phyloP scores from a whole-genome alignment of 2,113 vertebrate genomes.

The Stigmatopora nigra region DNA sequence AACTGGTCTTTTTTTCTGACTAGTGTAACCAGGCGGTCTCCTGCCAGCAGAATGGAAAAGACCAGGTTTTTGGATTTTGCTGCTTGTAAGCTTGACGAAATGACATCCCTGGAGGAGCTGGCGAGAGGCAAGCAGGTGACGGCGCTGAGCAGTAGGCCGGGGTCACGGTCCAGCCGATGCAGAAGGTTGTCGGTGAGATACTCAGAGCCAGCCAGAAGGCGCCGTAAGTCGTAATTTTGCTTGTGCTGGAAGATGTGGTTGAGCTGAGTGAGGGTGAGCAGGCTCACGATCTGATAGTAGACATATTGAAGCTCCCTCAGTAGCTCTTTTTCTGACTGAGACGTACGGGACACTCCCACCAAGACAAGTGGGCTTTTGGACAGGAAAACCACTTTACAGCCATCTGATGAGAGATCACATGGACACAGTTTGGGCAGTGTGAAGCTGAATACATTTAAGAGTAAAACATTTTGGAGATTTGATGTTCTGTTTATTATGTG shows the following conservation, averaged over 20 bases:
- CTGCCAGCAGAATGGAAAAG: conserved; percentile 89
- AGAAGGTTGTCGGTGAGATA: conserved; percentile 91
- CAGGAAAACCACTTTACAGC: conserved; percentile 92
- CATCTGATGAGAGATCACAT: conserved; percentile 69
- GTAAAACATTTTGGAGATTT: too few species aligned
- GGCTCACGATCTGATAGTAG: conserved; percentile 95
- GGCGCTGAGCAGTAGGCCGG: conserved; percentile 86
- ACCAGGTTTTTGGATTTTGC: conserved; percentile 87
- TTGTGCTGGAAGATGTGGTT: conserved; percentile 92
- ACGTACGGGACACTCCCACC: conserved; percentile 84
- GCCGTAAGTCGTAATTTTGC: conserved; percentile 94
- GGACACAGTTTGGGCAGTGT: background rate
- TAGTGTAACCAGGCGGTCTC: conserved; percentile 84
- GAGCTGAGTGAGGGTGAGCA: conserved; percentile 91
- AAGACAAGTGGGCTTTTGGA: conserved; percentile 89
- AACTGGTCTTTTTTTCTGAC: conserved; percentile 93
- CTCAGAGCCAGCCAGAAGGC: conserved; percentile 88
- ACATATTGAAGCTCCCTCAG: conserved; percentile 92
- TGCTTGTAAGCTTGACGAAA: conserved; percentile 85
- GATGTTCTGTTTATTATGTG: too few species aligned
- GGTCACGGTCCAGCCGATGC: conserved; percentile 83
- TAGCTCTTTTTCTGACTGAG: conserved; percentile 86
- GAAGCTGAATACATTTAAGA: too few species aligned
- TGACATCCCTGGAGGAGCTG: conserved; percentile 71
- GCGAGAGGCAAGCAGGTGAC: conserved; percentile 87